These are phyloP conservation scores for Tetranychus truncatus DNA, from an alignment of 2,888 invertebrate species.

Conservation along the genomic window DNA sequence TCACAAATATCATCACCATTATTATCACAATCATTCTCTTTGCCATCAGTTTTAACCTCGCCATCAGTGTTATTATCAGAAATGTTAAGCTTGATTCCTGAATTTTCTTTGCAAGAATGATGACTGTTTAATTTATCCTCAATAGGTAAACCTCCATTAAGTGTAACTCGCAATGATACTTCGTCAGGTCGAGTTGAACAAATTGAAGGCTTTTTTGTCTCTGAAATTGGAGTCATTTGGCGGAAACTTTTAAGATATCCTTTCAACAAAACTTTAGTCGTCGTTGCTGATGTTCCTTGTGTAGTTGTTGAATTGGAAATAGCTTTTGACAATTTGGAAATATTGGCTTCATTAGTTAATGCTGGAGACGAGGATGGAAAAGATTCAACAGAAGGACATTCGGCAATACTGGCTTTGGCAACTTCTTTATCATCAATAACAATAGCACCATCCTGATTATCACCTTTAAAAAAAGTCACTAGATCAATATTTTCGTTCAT, in stretches of 20 bases:
- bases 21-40: neutral
- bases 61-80: neutral
- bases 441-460: neutral
- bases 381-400: neutral
- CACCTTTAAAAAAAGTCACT: neutral
- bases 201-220: neutral
- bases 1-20: slow-evolving; percentile 2
- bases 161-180: neutral
- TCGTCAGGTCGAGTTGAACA: neutral
- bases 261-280: neutral
- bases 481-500: neutral
- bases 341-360: neutral
- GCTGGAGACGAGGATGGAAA: neutral
- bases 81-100: neutral
- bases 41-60: neutral
- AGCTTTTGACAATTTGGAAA: neutral
- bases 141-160: neutral
- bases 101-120: neutral
- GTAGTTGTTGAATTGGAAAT: neutral
- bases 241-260: neutral
- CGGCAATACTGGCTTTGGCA: neutral
- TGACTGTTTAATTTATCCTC: neutral
- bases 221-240: neutral
- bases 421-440: neutral
- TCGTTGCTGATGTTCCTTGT: neutral